Evolutionary conservation across 2,888 invertebrate species (phyloP).

Genomic region (Dynastes hyllus): DNA sequence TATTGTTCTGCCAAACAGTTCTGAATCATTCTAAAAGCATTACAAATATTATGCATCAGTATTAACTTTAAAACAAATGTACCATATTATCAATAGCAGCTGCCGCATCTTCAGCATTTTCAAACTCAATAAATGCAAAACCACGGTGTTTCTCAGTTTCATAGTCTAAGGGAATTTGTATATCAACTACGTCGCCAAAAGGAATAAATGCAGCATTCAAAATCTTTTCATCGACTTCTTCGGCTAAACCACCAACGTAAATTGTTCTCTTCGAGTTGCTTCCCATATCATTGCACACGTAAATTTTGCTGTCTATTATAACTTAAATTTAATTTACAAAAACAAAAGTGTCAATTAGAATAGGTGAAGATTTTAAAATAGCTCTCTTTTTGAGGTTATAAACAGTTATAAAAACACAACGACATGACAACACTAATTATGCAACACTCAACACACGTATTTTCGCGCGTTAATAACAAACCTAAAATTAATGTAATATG

Average conservation of each 20-base stretch:
- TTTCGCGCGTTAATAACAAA: too few relatives aligned
- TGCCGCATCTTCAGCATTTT: constrained; percentile 97
- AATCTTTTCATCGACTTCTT: constrained; percentile 97
- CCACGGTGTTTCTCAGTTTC: constrained; percentile 97
- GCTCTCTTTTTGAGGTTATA: too few relatives aligned
- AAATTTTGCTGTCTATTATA: too few relatives aligned
- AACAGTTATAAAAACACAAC: too few relatives aligned
- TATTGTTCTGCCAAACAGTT: constrained; percentile 96
- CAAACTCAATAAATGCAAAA: constrained; percentile 99
- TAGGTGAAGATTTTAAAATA: too few relatives aligned
- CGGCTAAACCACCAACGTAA: constrained; percentile 90
- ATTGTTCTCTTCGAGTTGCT: constrained; percentile 86
- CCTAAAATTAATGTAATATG: too few relatives aligned
- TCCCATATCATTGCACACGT: constrained; percentile 66
- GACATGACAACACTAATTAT: too few relatives aligned
- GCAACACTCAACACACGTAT: too few relatives aligned
- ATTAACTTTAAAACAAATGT: constrained; percentile 58
- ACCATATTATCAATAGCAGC: constrained; percentile 99
- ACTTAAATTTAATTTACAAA: too few relatives aligned
- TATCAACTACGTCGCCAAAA: constrained; percentile 98
- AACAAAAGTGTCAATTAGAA: too few relatives aligned
- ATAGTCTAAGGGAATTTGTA: constrained; percentile 98
- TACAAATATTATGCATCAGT: constrained; percentile 38
- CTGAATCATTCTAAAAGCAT: constrained; percentile 90
- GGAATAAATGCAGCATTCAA: constrained; percentile 98